phyloP scores from a whole-genome alignment of 2,888 invertebrate species.

The Alloscopus bannaensis region DNA sequence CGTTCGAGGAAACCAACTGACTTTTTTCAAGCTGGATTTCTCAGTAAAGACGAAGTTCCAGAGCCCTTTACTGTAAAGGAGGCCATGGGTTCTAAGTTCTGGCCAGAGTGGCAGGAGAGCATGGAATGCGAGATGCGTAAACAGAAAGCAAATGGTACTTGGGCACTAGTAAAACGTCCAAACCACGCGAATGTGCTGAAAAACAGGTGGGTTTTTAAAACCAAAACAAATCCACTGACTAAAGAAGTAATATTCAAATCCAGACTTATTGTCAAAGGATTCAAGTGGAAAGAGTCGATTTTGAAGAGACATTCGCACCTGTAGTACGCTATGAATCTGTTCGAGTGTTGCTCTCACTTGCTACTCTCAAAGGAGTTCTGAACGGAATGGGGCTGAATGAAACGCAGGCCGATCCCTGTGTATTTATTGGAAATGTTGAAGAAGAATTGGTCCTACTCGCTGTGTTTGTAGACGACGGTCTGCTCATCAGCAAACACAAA shows the following conservation, averaged over 20 bases:
- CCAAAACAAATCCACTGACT: constrained; percentile 6
- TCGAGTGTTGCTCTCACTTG: constrained; percentile 39
- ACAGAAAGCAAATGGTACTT: constrained; percentile 22
- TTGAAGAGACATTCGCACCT: constrained; percentile 51
- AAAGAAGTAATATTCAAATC: constrained; percentile 20
- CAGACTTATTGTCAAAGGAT: constrained; percentile 38
- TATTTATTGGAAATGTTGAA: constrained; percentile 32
- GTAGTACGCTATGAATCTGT: constrained; percentile 58
- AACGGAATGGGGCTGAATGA: constrained; percentile 35
- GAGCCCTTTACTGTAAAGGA: constrained; percentile 27
- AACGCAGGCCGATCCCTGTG: constrained; percentile 62
- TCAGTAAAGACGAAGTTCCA: constrained; percentile 12
- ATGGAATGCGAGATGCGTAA: constrained; percentile 51
- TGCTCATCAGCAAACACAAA: neutral
- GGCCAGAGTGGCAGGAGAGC: constrained; percentile 43
- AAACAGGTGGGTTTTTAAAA: constrained; percentile 43
- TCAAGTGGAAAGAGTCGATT: constrained; percentile 36
- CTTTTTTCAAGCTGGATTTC: constrained; percentile 20
- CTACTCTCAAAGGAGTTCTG: constrained; percentile 51
- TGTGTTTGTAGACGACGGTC: constrained; percentile 41
- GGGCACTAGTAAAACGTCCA: constrained; percentile 41
- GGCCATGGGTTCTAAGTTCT: neutral
- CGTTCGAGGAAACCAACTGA: neutral
- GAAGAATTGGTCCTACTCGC: neutral
- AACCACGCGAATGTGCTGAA: constrained; percentile 9